These are phyloP conservation scores for Aphidius colemani DNA, from an alignment of 2,888 invertebrate species.

Conservation along the genomic window DNA sequence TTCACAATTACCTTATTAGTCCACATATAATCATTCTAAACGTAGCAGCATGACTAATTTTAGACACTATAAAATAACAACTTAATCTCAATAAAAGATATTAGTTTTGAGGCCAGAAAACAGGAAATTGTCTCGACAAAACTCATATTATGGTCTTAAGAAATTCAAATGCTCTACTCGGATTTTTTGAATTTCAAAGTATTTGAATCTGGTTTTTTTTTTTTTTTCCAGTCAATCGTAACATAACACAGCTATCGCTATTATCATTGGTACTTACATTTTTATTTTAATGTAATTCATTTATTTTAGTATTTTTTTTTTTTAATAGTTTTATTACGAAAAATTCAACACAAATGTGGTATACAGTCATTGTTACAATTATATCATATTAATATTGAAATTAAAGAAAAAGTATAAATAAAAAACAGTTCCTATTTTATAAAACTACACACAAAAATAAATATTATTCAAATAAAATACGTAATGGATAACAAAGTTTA, in stretches of 20 bases:
- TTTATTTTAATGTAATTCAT: conserved; percentile 46
- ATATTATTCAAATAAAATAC: conserved; percentile 20
- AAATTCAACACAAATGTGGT: conserved; percentile 23
- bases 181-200: no score
- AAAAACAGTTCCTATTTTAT: conserved; percentile 3
- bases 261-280: conserved; percentile 32
- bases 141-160: no score
- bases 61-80: neutral
- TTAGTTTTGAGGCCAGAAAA: conserved; percentile 6
- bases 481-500: conserved; percentile 27
- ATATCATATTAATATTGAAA: conserved; percentile 12
- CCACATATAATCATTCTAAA: neutral
- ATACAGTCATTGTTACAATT: conserved; percentile 3
- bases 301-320: conserved; percentile 34
- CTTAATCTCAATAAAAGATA: neutral
- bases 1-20: neutral
- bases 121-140: conserved; percentile 3
- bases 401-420: conserved; percentile 18
- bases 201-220: neutral
- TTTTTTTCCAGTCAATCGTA: neutral
- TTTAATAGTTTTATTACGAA: conserved; percentile 28
- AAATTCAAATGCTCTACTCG: no score
- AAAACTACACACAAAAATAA: conserved; percentile 5
- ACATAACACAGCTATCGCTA: neutral
- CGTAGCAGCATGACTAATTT: neutral